A percentile compares a stretch with the other conserved stretches of the same genome.
Evolutionary conservation across 2,888 invertebrate species (phyloP).

Genomic region (Eutolmus rufibarbis): DNA sequence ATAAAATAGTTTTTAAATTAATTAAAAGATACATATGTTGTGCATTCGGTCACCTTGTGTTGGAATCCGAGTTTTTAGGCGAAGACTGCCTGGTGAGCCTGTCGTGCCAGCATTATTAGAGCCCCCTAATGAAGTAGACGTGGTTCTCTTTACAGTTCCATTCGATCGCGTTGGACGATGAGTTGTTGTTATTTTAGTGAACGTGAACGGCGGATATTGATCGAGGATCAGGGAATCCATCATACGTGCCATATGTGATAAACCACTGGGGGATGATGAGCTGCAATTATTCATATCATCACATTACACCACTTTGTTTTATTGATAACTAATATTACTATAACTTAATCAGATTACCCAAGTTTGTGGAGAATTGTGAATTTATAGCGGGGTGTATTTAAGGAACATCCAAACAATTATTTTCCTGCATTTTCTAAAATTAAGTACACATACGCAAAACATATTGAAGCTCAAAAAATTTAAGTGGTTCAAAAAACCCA

Average conservation of each 20-base stretch:
- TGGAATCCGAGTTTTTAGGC: slow-evolving; percentile 56
- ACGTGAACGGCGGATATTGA: slow-evolving; percentile 72
- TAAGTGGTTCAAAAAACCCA: too few species aligned
- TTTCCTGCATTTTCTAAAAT: too few species aligned
- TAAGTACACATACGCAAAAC: too few species aligned
- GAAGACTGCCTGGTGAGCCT: slow-evolving; percentile 35
- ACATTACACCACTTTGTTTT: neutral
- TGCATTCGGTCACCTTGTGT: slow-evolving; percentile 58
- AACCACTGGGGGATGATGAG: slow-evolving; percentile 66
- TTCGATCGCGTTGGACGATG: slow-evolving; percentile 60
- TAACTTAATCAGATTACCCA: too few species aligned
- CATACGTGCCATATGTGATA: slow-evolving; percentile 77
- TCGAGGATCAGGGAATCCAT: slow-evolving; percentile 77
- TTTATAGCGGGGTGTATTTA: too few species aligned
- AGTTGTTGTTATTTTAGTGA: slow-evolving; percentile 69
- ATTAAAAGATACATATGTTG: neutral
- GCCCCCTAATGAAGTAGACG: slow-evolving; percentile 37
- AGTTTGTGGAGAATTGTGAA: too few species aligned
- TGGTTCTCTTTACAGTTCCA: slow-evolving; percentile 54
- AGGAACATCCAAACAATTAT: too few species aligned
- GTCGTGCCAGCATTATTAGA: neutral
- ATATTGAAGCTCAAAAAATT: too few species aligned
- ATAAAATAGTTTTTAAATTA: neutral
- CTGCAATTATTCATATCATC: slow-evolving; percentile 55
- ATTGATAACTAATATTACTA: neutral